Conservation (phyloP, 2,113 vertebrate species). For the Thermophis baileyi region DNA sequence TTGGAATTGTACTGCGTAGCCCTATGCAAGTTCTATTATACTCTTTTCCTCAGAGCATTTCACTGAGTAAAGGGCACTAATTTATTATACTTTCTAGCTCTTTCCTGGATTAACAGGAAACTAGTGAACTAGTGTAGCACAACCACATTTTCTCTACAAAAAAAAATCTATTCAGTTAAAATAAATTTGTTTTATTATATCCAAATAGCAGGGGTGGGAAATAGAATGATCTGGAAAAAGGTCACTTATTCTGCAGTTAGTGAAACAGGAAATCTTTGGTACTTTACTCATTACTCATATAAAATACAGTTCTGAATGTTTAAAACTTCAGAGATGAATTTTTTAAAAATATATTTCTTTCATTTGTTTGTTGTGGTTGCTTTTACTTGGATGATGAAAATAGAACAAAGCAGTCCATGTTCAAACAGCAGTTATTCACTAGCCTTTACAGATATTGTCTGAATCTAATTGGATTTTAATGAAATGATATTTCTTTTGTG, state of each 20-base stretch:
- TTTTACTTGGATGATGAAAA: conserved; percentile 88
- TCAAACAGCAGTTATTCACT: conserved; percentile 85
- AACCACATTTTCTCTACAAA: conserved; percentile 24
- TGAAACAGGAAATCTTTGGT: conserved; percentile 59
- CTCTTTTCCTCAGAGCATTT: not conserved
- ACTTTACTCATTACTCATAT: conserved; percentile 63
- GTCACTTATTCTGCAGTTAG: conserved; percentile 30
- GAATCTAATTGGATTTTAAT: conserved; percentile 99
- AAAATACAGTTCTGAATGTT: conserved; percentile 69
- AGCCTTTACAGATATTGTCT: conserved; percentile 82
- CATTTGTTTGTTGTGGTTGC: conserved; percentile 83
- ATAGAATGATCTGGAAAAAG: conserved; percentile 55
- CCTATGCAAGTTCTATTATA: not conserved
- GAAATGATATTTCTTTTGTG: conserved; percentile 98
- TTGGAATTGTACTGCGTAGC: not conserved
- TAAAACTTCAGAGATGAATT: conserved; percentile 74
- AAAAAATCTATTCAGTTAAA: conserved; percentile 13
- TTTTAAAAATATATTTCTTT: conserved; percentile 69
- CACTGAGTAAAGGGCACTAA: conserved; percentile 16
- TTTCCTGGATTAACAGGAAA: conserved; percentile 18
- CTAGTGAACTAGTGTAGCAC: conserved; percentile 28
- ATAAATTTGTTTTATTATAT: conserved; percentile 40
- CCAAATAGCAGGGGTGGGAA: conserved; percentile 24
- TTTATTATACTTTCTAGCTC: conserved; percentile 18
- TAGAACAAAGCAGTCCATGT: conserved; percentile 91